Base-by-base conservation (phyloP, 2,888 invertebrate genomes). In the Netelia virgata region DNA sequence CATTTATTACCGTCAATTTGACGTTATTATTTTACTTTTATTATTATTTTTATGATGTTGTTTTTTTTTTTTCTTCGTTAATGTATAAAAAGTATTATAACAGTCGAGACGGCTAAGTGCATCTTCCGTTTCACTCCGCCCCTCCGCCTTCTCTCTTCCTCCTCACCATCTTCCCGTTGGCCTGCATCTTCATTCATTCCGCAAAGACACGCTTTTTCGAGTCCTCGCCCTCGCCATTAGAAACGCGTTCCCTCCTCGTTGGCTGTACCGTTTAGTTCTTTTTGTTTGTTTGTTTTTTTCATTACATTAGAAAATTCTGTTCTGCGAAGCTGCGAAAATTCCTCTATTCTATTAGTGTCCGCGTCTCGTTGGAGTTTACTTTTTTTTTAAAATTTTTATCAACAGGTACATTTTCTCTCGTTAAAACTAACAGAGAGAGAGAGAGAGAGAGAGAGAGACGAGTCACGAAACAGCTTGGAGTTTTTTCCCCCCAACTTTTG, bases 1-100 rank as follows among this genome's bases (percentile, higher is more conserved):
- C 53, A 69, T 83, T 83, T 83, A 69, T 83, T 78, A 78, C 78
- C 63, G 68, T 74, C 63, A 68, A 78, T 74, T 78, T 63, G 14
- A 63, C 66, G 18, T 53, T 70, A 14, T 72, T 66, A 69, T 63
- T 69, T 64, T 64, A 3, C 23, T 14, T 50, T 53, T 8, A 36
- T 23, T 50, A 50, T 50, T 16, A 9, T 41, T 59, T n/a, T 53
- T 64, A 64, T 16, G 8, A 20, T 6, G 36, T 36, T 36, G 36
- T 8, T 3, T 69, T 69, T 36, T 69, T 36, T 36, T 28, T 69
- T 3, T 73, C n/a, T 23, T 18, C 11, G 20, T 50, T 59, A 59
- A 28, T 36, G n/a, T 23, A 28, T 36, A 28, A 76, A 43, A 66
- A 63, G 47, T 18, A 82, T 77, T 16, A 64, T 66, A 72, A 55